Evolutionary conservation across 30 jellyfish, hydroid and myxozoan genomes (phyloP), one percentile per base, ranked within the genome.

Genomic region (Turritopsis dohrnii): DNA sequence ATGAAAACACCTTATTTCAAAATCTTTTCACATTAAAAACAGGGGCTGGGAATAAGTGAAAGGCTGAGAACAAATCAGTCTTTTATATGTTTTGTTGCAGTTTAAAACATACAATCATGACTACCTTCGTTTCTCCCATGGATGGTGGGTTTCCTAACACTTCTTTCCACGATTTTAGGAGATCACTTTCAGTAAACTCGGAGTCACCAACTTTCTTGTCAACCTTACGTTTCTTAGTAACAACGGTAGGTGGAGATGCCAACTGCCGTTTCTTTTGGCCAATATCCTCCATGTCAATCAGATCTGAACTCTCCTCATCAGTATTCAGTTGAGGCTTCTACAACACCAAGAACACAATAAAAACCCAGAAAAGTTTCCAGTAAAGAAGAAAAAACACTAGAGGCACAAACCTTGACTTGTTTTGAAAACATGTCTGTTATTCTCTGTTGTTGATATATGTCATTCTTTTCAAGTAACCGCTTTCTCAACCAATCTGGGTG

Each of bases 401-500:
- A 24, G 60, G 5, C 5, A 3, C 5, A 13, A 20, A 82, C 89
- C 94, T 87, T 87, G 29, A 81, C 76, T 22, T 79, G 89, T 18
- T 91, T 91, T 18, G 94, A 85, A 75, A 91, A 91, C 97, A 91
- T 91, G 52, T 86, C 95, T 18, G 88, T 89, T 81, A 94, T 89
- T 82, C 86, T 86, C 72, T 85, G 93, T 71, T 94, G 99, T 29
- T 75, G 82, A 30, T 82, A 72, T 1, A 84, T 87, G 76, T 94
- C 97, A 28, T 89, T 87, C 88, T 94, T 94, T 83, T 89, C 96
- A 17, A 94, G 82, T 13, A 94, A 52, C 20, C 93, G 86, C 80
- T 89, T 94, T 66, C 87, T 91, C 0, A 94, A 84, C 99, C 99
- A 94, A 31, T 94, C 97, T 0, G 99, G 99, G 65, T 94, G 96